Percentiles rank a stretch among this genome's conserved stretches.
Conservation (phyloP, 2,113 vertebrate species). For the Pachycephala philippinensis region DNA sequence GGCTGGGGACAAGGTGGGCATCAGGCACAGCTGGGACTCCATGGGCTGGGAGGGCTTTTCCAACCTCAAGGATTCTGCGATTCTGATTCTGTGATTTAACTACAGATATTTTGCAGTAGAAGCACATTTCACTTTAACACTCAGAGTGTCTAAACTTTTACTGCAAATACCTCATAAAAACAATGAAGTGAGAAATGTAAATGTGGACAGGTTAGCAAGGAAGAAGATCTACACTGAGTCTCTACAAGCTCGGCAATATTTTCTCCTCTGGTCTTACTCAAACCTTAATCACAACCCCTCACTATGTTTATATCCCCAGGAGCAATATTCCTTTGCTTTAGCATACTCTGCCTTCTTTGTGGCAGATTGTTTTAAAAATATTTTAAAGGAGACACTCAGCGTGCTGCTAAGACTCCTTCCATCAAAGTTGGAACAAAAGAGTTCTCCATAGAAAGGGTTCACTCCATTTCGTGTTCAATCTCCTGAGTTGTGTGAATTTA, state of each 20-base stretch:
- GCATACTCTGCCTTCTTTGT: background rate
- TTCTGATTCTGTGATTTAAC: background rate
- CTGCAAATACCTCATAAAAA: background rate
- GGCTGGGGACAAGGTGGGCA: background rate
- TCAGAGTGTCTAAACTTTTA: background rate
- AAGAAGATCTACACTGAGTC: background rate
- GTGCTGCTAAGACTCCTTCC: background rate
- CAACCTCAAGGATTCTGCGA: background rate
- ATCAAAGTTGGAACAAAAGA: conserved; percentile 17
- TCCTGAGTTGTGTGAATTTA: conserved; percentile 53
- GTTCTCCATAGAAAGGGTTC: background rate
- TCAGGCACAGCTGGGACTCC: rapidly evolving
- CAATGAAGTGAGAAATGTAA: background rate
- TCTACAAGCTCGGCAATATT: background rate
- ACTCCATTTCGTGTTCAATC: conserved; percentile 8
- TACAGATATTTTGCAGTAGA: background rate
- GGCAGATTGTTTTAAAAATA: conserved; percentile 11
- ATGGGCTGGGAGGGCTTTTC: background rate
- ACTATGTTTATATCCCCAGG: background rate
- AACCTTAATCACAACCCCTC: background rate
- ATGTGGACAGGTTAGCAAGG: background rate
- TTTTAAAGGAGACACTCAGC: background rate
- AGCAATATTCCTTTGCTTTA: background rate
- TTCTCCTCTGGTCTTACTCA: background rate
- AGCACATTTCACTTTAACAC: background rate